A percentile compares a stretch with the other conserved stretches of the same genome.
Evolutionary conservation across 64 coral and sea anemone genomes (phyloP).

Genomic region (Pachyseris speciosa): DNA sequence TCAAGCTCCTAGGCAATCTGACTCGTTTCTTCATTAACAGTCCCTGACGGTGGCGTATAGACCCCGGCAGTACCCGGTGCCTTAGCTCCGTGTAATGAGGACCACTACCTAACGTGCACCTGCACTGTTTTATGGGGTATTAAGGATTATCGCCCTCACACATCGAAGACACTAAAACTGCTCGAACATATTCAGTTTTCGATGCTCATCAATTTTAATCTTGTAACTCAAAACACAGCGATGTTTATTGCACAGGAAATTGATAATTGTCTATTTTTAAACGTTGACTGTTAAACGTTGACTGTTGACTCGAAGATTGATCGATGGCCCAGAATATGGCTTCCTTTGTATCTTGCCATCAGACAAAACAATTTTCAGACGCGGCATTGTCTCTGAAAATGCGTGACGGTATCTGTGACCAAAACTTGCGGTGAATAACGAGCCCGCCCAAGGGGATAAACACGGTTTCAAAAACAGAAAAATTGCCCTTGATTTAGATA

Average conservation of each 20-base stretch:
- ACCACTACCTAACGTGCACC: too few relatives aligned
- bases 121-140: too few relatives aligned
- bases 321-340: not conserved
- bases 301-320: not conserved
- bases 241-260: not conserved
- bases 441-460: not conserved
- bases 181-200: too few relatives aligned
- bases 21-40: too few relatives aligned
- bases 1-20: too few relatives aligned
- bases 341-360: not conserved
- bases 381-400: not conserved
- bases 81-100: too few relatives aligned
- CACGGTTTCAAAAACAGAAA: not conserved
- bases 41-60: too few relatives aligned
- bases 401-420: not conserved
- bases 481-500: not conserved
- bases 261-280: not conserved
- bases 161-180: too few relatives aligned
- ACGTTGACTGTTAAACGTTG: not conserved
- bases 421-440: not conserved
- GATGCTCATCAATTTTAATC: too few relatives aligned
- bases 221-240: too few relatives aligned
- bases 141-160: too few relatives aligned
- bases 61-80: too few relatives aligned
- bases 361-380: not conserved